Conservation (phyloP, 2,113 vertebrate species). For the Laticauda colubrina region DNA sequence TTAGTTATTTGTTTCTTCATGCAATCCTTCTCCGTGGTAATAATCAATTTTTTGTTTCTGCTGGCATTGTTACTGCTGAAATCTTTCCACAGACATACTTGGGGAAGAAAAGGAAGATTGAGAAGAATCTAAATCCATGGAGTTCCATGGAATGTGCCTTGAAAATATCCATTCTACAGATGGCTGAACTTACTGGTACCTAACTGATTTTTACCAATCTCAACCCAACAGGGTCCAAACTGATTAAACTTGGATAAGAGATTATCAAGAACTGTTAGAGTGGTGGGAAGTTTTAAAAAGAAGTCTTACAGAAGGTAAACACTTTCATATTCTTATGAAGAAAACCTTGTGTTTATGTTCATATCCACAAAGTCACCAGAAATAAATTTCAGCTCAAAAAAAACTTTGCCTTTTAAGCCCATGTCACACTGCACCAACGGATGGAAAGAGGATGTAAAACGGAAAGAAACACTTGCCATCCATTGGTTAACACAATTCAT, state of each 20-base stretch:
- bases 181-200: not conserved
- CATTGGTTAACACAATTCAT: no score
- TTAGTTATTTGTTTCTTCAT: not conserved
- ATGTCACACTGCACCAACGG: no score
- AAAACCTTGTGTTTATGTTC: not conserved
- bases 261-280: not conserved
- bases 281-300: not conserved
- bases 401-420: not conserved
- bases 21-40: not conserved
- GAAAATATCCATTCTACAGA: not conserved
- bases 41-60: not conserved
- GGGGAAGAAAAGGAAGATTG: not conserved
- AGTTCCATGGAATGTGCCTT: not conserved
- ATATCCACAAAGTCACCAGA: not conserved
- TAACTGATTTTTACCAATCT: not conserved
- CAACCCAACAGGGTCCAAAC: not conserved
- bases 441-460: no score
- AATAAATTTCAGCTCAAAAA: not conserved
- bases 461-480: no score
- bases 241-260: not conserved
- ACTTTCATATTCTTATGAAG: not conserved
- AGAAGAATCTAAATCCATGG: not conserved
- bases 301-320: not conserved
- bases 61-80: not conserved
- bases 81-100: not conserved